Base-by-base conservation (phyloP, 2,113 vertebrate species). In the Noturus placidus region DNA sequence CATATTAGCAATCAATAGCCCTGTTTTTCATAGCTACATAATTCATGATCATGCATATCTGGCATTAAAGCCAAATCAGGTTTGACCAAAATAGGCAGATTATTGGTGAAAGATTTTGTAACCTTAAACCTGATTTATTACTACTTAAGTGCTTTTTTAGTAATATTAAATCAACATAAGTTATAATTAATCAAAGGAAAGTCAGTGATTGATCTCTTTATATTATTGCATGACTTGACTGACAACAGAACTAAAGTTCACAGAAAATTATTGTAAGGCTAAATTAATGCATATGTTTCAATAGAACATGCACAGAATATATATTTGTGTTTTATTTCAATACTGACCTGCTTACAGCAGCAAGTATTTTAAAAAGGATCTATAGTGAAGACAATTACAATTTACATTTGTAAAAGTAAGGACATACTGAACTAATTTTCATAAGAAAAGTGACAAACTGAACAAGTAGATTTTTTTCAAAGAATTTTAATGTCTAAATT, bases 11-110 rank as follows among this genome's bases (percentile, higher is more conserved):
- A 87, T 91, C 92, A 94, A 72, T 89, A 65, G 27, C 59, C 38
- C 74, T 82, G 50, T 46, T 65, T 50, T 84, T 83, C 57, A 79
- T 0, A 22, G 50, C 46, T 50, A 82, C 27, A 54, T 50, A 85
- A 17, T 46, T 86, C 17, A 79, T 25, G 0, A 59, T 88, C 90
- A 81, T 86, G 72, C 67, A 82, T 19, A 8, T 84, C 82, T 86
- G 59, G 35, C 70, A 72, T 25, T 67, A 67, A 19, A 82, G 25
- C 15, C 13, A 92, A 93, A 92, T 92, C 91, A 91, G 92, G 93
- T 94, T 93, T 88, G 86, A 91, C 91, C 92, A 94, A 92, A 93
- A 93, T 25, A 81, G 20, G 15, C 33, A 61, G 30, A 72, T 63
- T 7, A 54, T 69, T 78, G 77, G 35, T 30, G 33, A 81, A 82